A percentile compares a stretch with the other conserved stretches of the same genome.
Evolutionary conservation across 1,140 invertebrate genomes (phyloP).

Genomic region (Lucilia sericata): DNA sequence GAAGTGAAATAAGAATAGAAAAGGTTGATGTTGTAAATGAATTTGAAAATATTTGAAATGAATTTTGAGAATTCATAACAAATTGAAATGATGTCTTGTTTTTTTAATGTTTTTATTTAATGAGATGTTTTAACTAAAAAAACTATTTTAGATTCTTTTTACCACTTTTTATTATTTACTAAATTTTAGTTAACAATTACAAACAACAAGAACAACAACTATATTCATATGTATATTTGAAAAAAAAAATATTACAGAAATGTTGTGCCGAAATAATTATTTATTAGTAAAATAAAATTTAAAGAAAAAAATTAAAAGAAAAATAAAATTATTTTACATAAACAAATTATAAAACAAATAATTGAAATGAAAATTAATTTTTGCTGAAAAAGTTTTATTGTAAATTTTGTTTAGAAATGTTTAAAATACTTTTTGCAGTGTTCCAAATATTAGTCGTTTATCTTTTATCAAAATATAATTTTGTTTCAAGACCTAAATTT

Average conservation of each 20-base stretch:
- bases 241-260: constrained; percentile 11
- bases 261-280: constrained; percentile 33
- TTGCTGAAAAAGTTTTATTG: constrained; percentile 21
- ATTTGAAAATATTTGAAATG: neutral
- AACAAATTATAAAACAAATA: neutral
- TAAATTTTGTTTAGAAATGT: constrained; percentile 16
- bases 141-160: neutral
- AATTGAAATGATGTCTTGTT: neutral
- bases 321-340: constrained; percentile 15
- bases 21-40: neutral
- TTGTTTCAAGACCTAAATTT: constrained; percentile 33
- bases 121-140: constrained; percentile 8
- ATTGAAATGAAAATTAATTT: neutral
- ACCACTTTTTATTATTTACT: neutral
- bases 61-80: neutral
- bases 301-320: neutral
- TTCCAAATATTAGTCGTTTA: neutral
- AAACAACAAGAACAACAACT: constrained; percentile 42
- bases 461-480: neutral
- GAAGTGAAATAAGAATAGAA: neutral
- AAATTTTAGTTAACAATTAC: constrained; percentile 36
- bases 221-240: constrained; percentile 41
- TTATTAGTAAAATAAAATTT: neutral
- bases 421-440: constrained; percentile 1
- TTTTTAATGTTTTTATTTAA: neutral